Evolutionary conservation across 2,113 vertebrate species (phyloP).

Genomic region (Leucopsar rothschildi): DNA sequence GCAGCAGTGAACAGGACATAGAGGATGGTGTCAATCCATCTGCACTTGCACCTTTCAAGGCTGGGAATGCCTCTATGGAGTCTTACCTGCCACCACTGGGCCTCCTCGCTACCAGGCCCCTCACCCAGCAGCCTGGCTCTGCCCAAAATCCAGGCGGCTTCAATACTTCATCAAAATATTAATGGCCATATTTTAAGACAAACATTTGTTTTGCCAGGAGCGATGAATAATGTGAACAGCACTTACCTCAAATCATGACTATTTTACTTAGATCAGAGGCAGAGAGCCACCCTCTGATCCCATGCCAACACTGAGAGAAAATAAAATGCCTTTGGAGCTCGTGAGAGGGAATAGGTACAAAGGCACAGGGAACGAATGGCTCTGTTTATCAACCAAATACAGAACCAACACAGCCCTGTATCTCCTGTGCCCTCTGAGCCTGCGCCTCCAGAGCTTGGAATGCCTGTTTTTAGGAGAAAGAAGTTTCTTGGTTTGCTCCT

Average conservation of each 20-base stretch:
- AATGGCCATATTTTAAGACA: not conserved
- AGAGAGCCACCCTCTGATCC: not conserved
- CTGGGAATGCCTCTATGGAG: not conserved
- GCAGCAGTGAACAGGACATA: not conserved
- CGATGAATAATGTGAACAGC: slow-evolving; percentile 16
- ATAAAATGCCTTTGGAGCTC: not conserved
- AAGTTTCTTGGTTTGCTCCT: slow-evolving; percentile 55
- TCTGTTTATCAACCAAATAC: not conserved
- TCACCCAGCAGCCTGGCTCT: not conserved
- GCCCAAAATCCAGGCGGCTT: slow-evolving; percentile 16
- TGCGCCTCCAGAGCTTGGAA: not conserved
- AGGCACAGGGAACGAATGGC: not conserved
- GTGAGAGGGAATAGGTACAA: not conserved
- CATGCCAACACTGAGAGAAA: not conserved
- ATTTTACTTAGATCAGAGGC: slow-evolving; percentile 11
- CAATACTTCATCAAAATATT: slow-evolving; percentile 25
- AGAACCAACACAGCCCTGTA: not conserved
- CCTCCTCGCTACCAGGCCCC: not conserved
- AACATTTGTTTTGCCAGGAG: slow-evolving; percentile 51
- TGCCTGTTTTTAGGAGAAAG: slow-evolving; percentile 4
- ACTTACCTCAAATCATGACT: not conserved
- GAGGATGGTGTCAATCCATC: not conserved
- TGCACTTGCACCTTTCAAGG: not conserved
- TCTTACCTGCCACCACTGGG: not conserved
- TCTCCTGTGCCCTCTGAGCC: not conserved